A percentile compares a stretch with the other conserved stretches of the same genome.
These are phyloP conservation scores for Spea hammondii DNA, from an alignment of 2,797 vertebrate species.

Conservation along the genomic window DNA sequence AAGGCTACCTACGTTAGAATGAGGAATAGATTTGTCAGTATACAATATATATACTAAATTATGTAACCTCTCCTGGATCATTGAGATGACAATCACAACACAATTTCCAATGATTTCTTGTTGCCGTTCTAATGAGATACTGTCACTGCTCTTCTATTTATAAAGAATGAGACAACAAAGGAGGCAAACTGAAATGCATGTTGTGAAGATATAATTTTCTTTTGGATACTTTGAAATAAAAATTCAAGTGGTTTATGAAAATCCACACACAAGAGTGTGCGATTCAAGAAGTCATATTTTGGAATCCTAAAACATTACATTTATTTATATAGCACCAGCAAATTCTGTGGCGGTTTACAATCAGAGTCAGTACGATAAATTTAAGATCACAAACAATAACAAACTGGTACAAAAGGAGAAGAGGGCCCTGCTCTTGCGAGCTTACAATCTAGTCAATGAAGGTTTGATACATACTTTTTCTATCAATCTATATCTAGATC, in stretches of 20 bases:
- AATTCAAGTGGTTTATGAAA: constrained; percentile 23
- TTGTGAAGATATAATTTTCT: constrained; percentile 39
- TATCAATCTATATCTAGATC: too few relatives aligned
- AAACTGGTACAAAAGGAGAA: too few relatives aligned
- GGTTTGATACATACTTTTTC: too few relatives aligned
- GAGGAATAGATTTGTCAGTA: constrained; percentile 34
- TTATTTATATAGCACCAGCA: too few relatives aligned
- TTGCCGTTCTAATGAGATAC: constrained; percentile 43
- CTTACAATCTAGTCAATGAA: too few relatives aligned
- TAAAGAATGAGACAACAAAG: constrained; percentile 35
- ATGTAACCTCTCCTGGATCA: constrained; percentile 36
- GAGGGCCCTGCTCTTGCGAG: too few relatives aligned
- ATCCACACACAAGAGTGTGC: not conserved
- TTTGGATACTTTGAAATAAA: constrained; percentile 21
- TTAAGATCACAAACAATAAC: too few relatives aligned
- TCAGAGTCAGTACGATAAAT: too few relatives aligned
- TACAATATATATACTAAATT: constrained; percentile 31
- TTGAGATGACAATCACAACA: constrained; percentile 45
- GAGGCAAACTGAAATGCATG: constrained; percentile 40
- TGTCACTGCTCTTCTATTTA: constrained; percentile 42
- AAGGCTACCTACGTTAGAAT: constrained; percentile 17
- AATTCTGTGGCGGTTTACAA: too few relatives aligned
- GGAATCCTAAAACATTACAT: not conserved
- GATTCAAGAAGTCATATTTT: constrained; percentile 9
- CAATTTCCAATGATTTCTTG: constrained; percentile 45